phyloP scores from a whole-genome alignment of 1,140 invertebrate species.

The Acromyrmex echinatior region DNA sequence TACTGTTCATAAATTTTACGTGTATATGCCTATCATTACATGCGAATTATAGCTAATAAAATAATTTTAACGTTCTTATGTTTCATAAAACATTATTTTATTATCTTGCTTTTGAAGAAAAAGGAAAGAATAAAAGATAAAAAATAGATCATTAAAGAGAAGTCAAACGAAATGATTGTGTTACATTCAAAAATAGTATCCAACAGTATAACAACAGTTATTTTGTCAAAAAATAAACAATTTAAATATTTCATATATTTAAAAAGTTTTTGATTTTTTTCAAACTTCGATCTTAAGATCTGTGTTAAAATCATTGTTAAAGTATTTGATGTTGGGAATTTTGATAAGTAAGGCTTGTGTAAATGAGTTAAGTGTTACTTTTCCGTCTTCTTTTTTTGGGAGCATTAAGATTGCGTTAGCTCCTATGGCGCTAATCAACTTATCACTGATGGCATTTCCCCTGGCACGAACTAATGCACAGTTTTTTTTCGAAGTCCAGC shows the following conservation, averaged over 20 bases:
- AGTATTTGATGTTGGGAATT: background rate
- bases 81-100: too few species aligned
- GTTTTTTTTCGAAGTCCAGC: slow-evolving; percentile 84
- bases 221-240: too few species aligned
- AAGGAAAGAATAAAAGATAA: background rate
- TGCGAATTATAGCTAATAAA: too few species aligned
- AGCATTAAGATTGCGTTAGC: slow-evolving; percentile 89
- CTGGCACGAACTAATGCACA: slow-evolving; percentile 88
- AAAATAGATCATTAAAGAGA: background rate
- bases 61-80: too few species aligned
- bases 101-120: too few species aligned
- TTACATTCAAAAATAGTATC: background rate
- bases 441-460: slow-evolving; percentile 92
- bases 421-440: slow-evolving; percentile 88
- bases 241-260: too few species aligned
- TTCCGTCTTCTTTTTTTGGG: slow-evolving; percentile 80
- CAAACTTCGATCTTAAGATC: too few species aligned
- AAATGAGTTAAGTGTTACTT: background rate
- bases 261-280: too few species aligned
- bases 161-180: background rate
- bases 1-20: too few species aligned
- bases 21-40: too few species aligned
- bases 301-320: too few species aligned
- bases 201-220: too few species aligned
- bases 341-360: background rate